Conservation (phyloP, 2,113 vertebrate genomes). For the Girardinichthys multiradiatus region DNA sequence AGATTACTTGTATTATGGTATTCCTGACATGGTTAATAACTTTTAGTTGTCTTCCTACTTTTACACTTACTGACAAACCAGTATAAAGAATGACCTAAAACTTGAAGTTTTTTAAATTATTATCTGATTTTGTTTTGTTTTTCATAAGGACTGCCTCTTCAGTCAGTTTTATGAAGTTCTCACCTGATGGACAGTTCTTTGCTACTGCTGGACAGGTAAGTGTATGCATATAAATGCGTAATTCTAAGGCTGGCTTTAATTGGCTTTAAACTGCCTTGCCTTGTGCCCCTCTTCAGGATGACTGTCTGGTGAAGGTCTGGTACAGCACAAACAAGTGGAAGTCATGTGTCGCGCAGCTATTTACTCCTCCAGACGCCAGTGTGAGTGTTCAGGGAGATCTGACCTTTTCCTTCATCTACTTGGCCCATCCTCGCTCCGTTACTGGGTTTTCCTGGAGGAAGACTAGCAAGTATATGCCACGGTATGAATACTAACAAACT, state of each 20-base stretch:
- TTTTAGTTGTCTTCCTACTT: background rate
- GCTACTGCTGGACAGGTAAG: slow-evolving; percentile 94
- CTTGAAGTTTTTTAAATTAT: too few species aligned
- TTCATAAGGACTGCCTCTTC: slow-evolving; percentile 88
- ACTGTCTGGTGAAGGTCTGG: slow-evolving; percentile 97
- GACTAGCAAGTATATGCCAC: slow-evolving; percentile 94
- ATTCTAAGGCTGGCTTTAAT: too few species aligned
- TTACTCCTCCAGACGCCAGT: slow-evolving; percentile 79
- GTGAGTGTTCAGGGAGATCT: slow-evolving; percentile 78
- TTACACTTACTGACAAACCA: background rate
- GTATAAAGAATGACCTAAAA: too few species aligned
- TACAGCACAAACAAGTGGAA: slow-evolving; percentile 93
- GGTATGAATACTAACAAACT: slow-evolving; percentile 73
- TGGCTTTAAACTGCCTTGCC: background rate
- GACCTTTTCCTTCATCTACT: slow-evolving; percentile 94
- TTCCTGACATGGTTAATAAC: background rate
- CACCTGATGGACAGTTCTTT: slow-evolving; percentile 97
- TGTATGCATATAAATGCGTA: background rate
- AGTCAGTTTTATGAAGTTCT: slow-evolving; percentile 93
- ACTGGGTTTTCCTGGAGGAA: slow-evolving; percentile 98
- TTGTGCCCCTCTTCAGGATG: slow-evolving; percentile 81
- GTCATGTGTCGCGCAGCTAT: slow-evolving; percentile 80
- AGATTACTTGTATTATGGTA: background rate
- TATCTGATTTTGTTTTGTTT: slow-evolving; percentile 1
- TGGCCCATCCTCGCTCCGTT: slow-evolving; percentile 95